These are phyloP conservation scores for Lasaia peninsularis DNA, from an alignment of 1,140 invertebrate genomes.

Conservation along the genomic window DNA sequence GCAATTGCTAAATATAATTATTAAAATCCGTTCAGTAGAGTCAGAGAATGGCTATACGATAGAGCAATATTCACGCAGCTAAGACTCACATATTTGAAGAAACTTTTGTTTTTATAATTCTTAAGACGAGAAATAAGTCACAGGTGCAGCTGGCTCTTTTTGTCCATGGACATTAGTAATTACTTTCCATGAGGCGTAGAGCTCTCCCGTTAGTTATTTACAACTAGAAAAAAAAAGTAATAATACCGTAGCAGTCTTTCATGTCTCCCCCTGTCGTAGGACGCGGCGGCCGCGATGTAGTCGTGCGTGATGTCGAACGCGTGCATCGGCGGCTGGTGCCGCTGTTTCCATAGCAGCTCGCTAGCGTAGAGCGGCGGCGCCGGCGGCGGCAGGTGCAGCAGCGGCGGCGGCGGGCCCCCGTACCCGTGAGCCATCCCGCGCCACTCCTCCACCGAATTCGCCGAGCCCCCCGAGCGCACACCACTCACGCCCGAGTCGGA, in stretches of 20 bases:
- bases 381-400: conserved; percentile 65
- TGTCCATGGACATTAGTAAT: too few relatives aligned
- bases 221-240: neutral
- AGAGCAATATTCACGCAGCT: too few relatives aligned
- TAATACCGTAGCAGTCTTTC: conserved; percentile 71
- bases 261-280: conserved; percentile 73
- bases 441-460: conserved; percentile 86
- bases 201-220: too few relatives aligned
- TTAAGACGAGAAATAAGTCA: too few relatives aligned
- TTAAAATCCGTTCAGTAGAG: too few relatives aligned
- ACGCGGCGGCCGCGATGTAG: conserved; percentile 65
- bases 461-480: conserved; percentile 79
- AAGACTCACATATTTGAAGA: too few relatives aligned
- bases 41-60: too few relatives aligned
- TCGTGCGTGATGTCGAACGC: conserved; percentile 68
- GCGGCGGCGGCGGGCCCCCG: conserved; percentile 56
- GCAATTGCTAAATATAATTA: too few relatives aligned
- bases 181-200: too few relatives aligned
- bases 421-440: conserved; percentile 72
- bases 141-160: too few relatives aligned
- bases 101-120: too few relatives aligned
- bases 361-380: conserved; percentile 61
- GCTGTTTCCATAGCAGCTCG: conserved; percentile 69
- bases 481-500: conserved; percentile 84
- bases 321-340: conserved; percentile 66